Conservation (phyloP, 2,113 vertebrate genomes). For the Barbus barbus region DNA sequence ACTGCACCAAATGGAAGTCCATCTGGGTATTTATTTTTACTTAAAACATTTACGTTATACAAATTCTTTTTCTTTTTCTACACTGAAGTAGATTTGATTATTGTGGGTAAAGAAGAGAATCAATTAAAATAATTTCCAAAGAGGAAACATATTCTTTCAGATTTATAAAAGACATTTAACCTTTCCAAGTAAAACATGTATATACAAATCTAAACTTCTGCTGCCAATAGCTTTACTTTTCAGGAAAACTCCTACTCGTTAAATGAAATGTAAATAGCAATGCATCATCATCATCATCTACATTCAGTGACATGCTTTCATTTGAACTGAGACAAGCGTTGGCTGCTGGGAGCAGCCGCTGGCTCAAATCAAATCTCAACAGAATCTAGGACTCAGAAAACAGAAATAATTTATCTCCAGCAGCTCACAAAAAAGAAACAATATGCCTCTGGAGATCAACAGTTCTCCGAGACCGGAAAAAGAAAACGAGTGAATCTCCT, state of each 20-base stretch:
- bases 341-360: neutral
- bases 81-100: neutral
- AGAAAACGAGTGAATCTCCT: neutral
- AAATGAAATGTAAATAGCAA: neutral
- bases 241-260: neutral
- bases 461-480: neutral
- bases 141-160: neutral
- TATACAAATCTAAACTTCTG: neutral
- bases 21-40: neutral
- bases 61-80: neutral
- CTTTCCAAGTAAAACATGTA: neutral
- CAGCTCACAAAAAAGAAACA: neutral
- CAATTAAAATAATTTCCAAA: neutral
- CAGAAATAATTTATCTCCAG: constrained; percentile 25
- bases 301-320: neutral
- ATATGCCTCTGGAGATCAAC: neutral
- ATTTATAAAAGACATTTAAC: neutral
- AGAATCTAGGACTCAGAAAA: constrained; percentile 14
- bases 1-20: no score
- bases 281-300: neutral
- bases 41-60: neutral
- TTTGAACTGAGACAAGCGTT: neutral
- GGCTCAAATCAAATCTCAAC: constrained; percentile 24
- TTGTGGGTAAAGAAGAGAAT: neutral
- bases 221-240: neutral